phyloP scores from a whole-genome alignment of 2,888 invertebrate genomes.

The Formica aserva region DNA sequence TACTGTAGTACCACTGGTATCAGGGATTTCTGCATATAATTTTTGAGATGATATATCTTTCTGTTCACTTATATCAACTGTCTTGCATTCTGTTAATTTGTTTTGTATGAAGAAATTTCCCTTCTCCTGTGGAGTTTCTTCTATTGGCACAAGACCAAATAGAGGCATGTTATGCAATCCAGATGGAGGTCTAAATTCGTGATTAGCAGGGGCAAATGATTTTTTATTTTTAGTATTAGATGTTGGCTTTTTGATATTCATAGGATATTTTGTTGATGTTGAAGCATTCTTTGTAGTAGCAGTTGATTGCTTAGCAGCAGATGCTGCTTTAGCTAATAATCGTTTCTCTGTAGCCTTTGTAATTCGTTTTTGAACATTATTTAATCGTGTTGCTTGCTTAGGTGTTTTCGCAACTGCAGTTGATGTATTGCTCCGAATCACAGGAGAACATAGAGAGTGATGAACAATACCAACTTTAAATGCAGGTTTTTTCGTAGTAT shows the following conservation, averaged over 20 bases:
- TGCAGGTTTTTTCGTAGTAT: conserved; percentile 74
- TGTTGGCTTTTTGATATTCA: background rate
- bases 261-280: background rate
- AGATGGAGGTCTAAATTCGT: conserved; percentile 87
- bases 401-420: background rate
- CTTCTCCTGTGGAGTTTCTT: conserved; percentile 33
- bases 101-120: background rate
- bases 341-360: conserved; percentile 82
- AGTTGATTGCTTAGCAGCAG: background rate
- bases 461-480: conserved; percentile 81
- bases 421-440: background rate
- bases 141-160: conserved; percentile 68
- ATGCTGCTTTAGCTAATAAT: conserved; percentile 70
- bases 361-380: conserved; percentile 68
- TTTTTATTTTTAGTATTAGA: conserved; percentile 37
- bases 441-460: conserved; percentile 78
- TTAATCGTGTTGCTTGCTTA: background rate
- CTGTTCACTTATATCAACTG: background rate
- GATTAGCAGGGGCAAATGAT: conserved; percentile 87
- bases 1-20: background rate
- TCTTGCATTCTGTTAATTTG: background rate
- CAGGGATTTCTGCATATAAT: background rate
- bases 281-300: background rate
- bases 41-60: background rate
- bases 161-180: conserved; percentile 74